A percentile compares a stretch with the other conserved stretches of the same genome.
phyloP scores from a whole-genome alignment of 2,113 vertebrate genomes.

The Protobothrops mucrosquamatus region DNA sequence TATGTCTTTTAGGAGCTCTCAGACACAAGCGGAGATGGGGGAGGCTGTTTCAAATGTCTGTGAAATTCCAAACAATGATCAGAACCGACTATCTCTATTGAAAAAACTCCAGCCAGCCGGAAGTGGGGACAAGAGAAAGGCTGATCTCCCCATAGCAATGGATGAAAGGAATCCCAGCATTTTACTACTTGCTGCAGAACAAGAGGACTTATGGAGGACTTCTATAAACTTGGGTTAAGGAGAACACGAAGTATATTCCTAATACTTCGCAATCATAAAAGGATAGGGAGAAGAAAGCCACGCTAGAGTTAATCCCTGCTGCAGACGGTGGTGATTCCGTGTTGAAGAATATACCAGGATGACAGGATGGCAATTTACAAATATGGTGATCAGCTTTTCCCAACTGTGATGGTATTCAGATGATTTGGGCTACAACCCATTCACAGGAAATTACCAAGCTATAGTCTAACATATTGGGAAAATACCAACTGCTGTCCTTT shows the following conservation, averaged over 20 bases:
- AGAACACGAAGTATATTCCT: not conserved
- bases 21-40: not conserved
- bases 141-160: too few species aligned
- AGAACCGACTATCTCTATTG: not conserved
- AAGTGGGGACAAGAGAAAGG: not conserved
- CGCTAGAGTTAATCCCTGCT: not conserved
- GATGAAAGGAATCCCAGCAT: not conserved
- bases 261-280: not conserved
- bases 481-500: not conserved
- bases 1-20: not conserved
- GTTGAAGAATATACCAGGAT: slow-evolving; percentile 13
- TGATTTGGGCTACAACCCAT: not conserved
- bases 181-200: not conserved
- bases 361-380: not conserved
- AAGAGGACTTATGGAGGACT: not conserved
- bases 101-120: not conserved
- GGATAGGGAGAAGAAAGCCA: not conserved
- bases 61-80: slow-evolving; percentile 26
- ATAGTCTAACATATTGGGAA: not conserved
- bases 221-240: not conserved
- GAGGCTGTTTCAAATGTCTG: slow-evolving; percentile 12
- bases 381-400: not conserved
- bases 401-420: not conserved
- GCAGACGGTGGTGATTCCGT: not conserved
- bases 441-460: not conserved